Evolutionary conservation across 1,140 invertebrate species (phyloP), one percentile per base, ranked within the genome.

Genomic region (Neodiprion virginianus): DNA sequence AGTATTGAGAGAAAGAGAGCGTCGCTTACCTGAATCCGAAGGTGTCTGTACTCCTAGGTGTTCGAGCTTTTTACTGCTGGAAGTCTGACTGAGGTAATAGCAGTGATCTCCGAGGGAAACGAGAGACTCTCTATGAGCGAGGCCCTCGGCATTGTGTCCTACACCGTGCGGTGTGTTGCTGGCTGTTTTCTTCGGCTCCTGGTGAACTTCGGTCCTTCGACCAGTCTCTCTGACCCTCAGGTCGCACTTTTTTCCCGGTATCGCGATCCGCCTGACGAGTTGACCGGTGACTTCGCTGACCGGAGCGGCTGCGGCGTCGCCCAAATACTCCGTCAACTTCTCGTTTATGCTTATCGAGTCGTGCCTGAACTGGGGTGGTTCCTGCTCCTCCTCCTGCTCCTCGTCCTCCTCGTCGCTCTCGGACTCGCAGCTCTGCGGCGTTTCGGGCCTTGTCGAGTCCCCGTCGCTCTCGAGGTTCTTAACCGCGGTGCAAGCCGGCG

Each of bases 1-100:
- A 40, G 4, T 66, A 78, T 50, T 28, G 61, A 67, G 28, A 74
- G 73, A 75, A 69, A 76, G 73, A 73, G 40, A 69, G 72, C 67
- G 17, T 81, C 86, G 93, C 93, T 93, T 87, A 94, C 95, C 95
- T 72, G 95, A 96, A 90, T 96, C 95, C 4, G 95, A 96, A 67
- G 95, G 95, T 75, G 95, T 96, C 79, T 95, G 93, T 4, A 95
- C 91, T 67, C 93, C 93, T 61, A 94, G 89, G 79, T 90, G 90
- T 76, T 92, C 91, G 66, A 91, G 86, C 75, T 90, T 90, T 48
- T 83, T 86, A 70, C 77, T 88, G 77, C 79, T 88, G 11, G 53
- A 4, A 80, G 87, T 88, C 79, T 90, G 91, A 68, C 89, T 89
- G 28, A 91, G 85, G 89, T 94, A 86, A 84, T 95, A 95, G 74